Percentiles rank a stretch among this genome's conserved stretches.
These are phyloP conservation scores for Drosophila setosimentum DNA, from an alignment of 2,888 invertebrate genomes.

Conservation along the genomic window DNA sequence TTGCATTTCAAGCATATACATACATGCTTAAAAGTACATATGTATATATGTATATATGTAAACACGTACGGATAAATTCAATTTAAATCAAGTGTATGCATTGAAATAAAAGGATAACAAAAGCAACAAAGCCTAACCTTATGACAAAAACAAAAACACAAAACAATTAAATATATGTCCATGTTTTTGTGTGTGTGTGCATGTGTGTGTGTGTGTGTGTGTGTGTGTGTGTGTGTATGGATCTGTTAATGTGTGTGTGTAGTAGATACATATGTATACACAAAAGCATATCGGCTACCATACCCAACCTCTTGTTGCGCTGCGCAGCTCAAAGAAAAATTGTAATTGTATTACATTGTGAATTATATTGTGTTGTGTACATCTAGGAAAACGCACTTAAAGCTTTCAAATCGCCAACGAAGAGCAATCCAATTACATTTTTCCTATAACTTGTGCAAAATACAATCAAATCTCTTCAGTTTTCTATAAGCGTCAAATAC, in stretches of 20 bases:
- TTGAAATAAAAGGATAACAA: slow-evolving; percentile 5
- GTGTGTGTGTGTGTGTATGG: slow-evolving; percentile 12
- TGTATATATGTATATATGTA: slow-evolving; percentile 9
- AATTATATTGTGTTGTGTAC: slow-evolving; percentile 34
- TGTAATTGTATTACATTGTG: slow-evolving; percentile 41
- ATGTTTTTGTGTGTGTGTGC: slow-evolving; percentile 18
- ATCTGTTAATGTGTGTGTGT: slow-evolving; percentile 25
- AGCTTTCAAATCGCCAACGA: slow-evolving; percentile 17
- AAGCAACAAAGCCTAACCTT: slow-evolving; percentile 9
- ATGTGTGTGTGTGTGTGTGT: neutral
- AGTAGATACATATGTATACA: slow-evolving; percentile 23
- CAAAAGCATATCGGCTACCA: slow-evolving; percentile 31
- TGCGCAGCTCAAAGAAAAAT: slow-evolving; percentile 48
- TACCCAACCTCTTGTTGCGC: slow-evolving; percentile 60
- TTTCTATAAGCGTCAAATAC: slow-evolving; percentile 5
- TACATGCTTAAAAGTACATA: slow-evolving; percentile 3
- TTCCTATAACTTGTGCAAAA: neutral
- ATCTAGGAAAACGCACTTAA: slow-evolving; percentile 42
- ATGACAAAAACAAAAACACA: slow-evolving; percentile 16
- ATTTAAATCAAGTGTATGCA: slow-evolving; percentile 12
- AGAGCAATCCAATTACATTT: slow-evolving; percentile 4
- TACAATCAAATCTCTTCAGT: neutral
- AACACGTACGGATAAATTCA: slow-evolving; percentile 9
- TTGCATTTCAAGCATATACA: slow-evolving; percentile 21
- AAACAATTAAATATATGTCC: slow-evolving; percentile 16